Evolutionary conservation across 2,797 vertebrate species (phyloP), one percentile per base, ranked within the genome.

Genomic region (Varecia variegata): DNA sequence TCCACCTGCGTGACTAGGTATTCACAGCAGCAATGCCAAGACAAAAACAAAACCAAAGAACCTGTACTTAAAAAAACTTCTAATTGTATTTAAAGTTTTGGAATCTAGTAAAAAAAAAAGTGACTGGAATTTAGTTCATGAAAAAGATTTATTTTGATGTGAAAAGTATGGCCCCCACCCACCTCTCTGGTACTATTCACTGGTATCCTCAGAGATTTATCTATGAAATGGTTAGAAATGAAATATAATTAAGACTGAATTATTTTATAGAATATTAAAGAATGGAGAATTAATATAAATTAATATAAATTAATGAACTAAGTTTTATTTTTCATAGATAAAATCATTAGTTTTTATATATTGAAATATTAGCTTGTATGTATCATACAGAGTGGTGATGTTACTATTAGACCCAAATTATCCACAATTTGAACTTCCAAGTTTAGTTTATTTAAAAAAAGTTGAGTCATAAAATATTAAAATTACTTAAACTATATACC

Each of bases 361-460:
- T 65, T 32, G 62, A 73, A 83, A 38, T 40, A 38, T 79, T 82
- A 88, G 45, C 27, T 89, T 62, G 6, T 40, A 20, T 81, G 7
- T 85, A 32, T 90, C 50, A 76, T 43, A n/a, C 27, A 52, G 17
- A 58, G 18, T 56, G 2, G 56, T 73, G 70, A 20, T 62, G 5
- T 83, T 73, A 60, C 18, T 77, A 0, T 82, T 73, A 62, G 45
- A 43, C 9, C 11, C 21, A 40, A 45, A 30, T 58, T 62, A 58
- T 70, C 56, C 27, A 89, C 90, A 85, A 91, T 56, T 65, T 13
- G n/a, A 82, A 38, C 60, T 68, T 94, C 7, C 17, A 45, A 40
- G 23, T 60, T 90, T 38, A 54, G 13, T 40, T 85, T 85, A 68
- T 85, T 92, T 95, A n/a, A 50, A 85, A 96, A 94, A 67, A 70